Base-by-base conservation (phyloP, 1,140 invertebrate species). In the Dendroctonus ponderosae region DNA sequence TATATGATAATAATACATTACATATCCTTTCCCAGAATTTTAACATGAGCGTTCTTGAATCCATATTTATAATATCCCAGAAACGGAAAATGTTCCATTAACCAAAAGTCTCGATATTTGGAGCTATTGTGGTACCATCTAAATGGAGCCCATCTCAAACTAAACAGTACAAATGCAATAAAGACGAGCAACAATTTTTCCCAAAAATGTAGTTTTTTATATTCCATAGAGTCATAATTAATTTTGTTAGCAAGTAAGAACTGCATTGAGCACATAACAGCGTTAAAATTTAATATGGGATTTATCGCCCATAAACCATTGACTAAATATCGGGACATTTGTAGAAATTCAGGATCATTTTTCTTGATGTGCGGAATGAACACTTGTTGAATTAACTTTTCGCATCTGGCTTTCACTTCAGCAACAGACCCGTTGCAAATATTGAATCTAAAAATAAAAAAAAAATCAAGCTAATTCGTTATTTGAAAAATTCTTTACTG, bases 11-110 rank as follows among this genome's bases (percentile, higher is more conserved):
- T 26, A 26, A 26, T 26, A 26, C 26, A 2, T 26, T 26, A 26
- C 26, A 26, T 26, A 26, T 26, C 26, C 26, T 26, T 26, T 3
- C 1, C 26, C 26, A 26, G 26, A 26, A 26, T 26, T 26, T 26
- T 26, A 26, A 26, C 26, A 26, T 26, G 26, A 26, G 26, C 26
- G 26, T 59, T 59, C 41, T 43, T 7, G 26, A 59, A 66, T n/a
- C 76, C 75, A 60, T 64, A 77, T 61, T 69, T 70, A 56, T 72
- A 76, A 54, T 72, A 73, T 5, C 72, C 76, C 39, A 77, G 62
- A 68, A 76, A 76, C n/a, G 76, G 75, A 65, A 73, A 76, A 44
- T 71, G 14, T 41, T 69, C 62, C 62, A 75, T 75, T 15, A 76
- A 58, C 74, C 73, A 77, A 6, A 75, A 54, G 8, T 71, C 63